Evolutionary conservation across 2,888 invertebrate species (phyloP).

Genomic region (Scrobipalpa costella): DNA sequence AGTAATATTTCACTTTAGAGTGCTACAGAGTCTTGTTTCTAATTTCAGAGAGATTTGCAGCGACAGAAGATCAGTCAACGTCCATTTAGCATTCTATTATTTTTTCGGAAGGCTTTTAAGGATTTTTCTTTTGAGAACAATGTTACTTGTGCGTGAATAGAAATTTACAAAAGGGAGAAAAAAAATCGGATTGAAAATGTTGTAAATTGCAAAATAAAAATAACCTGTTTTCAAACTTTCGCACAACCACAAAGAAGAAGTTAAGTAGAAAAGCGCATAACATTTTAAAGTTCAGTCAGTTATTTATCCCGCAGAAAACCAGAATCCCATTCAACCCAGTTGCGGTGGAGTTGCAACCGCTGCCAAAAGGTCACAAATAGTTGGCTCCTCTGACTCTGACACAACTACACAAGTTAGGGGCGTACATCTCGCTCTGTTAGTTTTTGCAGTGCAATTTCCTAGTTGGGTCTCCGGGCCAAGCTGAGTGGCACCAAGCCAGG

Average conservation of each 20-base stretch:
- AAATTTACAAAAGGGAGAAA: background rate
- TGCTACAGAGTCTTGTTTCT: slow-evolving; percentile 34
- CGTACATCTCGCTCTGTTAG: slow-evolving; percentile 40
- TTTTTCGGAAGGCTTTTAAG: background rate
- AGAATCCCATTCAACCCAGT: slow-evolving; percentile 22
- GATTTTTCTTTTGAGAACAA: background rate
- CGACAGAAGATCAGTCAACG: slow-evolving; percentile 43
- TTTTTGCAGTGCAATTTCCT: slow-evolving; percentile 47
- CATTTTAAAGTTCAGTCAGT: slow-evolving; percentile 4
- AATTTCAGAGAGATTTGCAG: slow-evolving; percentile 37
- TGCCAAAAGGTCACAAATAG: slow-evolving; percentile 36
- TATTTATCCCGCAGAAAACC: slow-evolving; percentile 1
- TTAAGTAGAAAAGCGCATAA: background rate
- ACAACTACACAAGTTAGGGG: slow-evolving; percentile 29
- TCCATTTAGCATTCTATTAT: slow-evolving; percentile 38
- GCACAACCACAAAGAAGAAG: background rate
- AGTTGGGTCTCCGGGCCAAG: slow-evolving; percentile 44
- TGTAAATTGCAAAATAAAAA: background rate
- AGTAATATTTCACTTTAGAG: slow-evolving; percentile 39
- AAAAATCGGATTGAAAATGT: background rate
- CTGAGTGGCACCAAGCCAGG: slow-evolving; percentile 65
- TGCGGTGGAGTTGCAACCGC: slow-evolving; percentile 25
- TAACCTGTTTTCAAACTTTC: background rate
- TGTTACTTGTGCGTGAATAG: background rate
- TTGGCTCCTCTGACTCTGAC: slow-evolving; percentile 37